Evolutionary conservation across 2,888 invertebrate species (phyloP).

Genomic region (Hydrotaea diabolus): DNA sequence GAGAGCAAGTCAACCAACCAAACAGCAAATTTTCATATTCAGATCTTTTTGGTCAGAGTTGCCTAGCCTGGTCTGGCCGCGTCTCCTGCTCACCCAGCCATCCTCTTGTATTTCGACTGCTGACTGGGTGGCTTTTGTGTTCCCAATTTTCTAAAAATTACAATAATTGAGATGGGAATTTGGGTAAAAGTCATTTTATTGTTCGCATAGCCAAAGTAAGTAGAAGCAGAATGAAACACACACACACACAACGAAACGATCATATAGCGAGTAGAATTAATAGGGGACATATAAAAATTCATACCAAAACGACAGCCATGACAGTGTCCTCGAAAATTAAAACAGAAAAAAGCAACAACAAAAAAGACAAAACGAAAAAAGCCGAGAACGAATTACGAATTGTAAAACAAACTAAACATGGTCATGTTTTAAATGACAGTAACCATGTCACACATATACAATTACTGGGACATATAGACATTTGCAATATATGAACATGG

Average conservation of each 20-base stretch:
- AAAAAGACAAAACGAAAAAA: not conserved
- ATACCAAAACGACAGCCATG: not conserved
- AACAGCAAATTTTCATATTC: constrained; percentile 30
- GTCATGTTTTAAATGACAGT: constrained; percentile 1
- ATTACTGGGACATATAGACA: not conserved
- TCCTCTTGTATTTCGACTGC: not conserved
- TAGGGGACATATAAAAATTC: constrained; percentile 43
- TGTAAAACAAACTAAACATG: constrained; percentile 6
- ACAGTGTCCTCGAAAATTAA: constrained; percentile 37
- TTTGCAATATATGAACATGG: too few relatives aligned
- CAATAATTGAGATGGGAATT: constrained; percentile 63
- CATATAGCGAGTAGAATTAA: constrained; percentile 40
- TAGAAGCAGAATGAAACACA: not conserved
- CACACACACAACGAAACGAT: not conserved
- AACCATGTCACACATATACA: constrained; percentile 9
- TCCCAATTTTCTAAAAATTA: constrained; percentile 34
- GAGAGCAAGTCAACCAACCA: not conserved
- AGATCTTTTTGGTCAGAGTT: not conserved
- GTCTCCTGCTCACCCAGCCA: too few relatives aligned
- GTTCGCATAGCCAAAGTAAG: constrained; percentile 6
- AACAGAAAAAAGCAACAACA: not conserved
- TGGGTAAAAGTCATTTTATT: constrained; percentile 38
- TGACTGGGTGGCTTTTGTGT: not conserved
- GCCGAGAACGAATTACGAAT: not conserved
- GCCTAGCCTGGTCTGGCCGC: too few relatives aligned